These are phyloP conservation scores for Phoenicopterus ruber DNA, from an alignment of 2,113 vertebrate genomes.

Conservation along the genomic window DNA sequence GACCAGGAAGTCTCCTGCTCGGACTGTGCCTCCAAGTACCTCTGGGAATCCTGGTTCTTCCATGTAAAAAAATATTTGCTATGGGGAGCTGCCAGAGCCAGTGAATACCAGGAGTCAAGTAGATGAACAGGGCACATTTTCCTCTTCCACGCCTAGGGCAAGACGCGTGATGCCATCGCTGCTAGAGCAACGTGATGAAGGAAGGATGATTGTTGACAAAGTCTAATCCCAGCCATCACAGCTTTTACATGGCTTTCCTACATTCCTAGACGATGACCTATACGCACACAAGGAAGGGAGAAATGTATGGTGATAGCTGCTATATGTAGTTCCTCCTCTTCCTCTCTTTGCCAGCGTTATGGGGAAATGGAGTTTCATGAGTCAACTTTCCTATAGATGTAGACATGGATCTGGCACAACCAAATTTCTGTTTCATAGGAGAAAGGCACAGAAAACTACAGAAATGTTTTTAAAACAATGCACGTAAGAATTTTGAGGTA, in stretches of 20 bases:
- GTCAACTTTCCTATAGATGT: not conserved
- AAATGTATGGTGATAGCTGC: not conserved
- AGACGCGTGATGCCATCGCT: not conserved
- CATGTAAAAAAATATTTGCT: not conserved
- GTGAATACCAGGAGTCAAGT: not conserved
- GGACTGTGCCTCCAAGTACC: not conserved
- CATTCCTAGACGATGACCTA: not conserved
- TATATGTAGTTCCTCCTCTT: not conserved
- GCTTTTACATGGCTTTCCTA: not conserved
- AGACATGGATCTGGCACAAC: not conserved
- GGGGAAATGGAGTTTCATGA: not conserved
- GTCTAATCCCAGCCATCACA: not conserved
- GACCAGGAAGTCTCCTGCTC: not conserved
- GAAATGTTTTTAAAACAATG: not conserved
- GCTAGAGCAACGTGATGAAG: not conserved
- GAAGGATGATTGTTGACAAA: slow-evolving; percentile 9
- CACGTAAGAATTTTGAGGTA: not conserved
- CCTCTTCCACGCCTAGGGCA: not conserved
- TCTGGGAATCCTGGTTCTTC: not conserved
- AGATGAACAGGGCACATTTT: not conserved
- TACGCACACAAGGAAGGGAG: not conserved
- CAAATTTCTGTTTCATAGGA: not conserved
- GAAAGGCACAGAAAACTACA: not conserved
- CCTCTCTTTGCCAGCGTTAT: not conserved
- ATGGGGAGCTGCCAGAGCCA: not conserved